Conservation (phyloP, 2,888 invertebrate genomes). For the Osmoderma eremita region DNA sequence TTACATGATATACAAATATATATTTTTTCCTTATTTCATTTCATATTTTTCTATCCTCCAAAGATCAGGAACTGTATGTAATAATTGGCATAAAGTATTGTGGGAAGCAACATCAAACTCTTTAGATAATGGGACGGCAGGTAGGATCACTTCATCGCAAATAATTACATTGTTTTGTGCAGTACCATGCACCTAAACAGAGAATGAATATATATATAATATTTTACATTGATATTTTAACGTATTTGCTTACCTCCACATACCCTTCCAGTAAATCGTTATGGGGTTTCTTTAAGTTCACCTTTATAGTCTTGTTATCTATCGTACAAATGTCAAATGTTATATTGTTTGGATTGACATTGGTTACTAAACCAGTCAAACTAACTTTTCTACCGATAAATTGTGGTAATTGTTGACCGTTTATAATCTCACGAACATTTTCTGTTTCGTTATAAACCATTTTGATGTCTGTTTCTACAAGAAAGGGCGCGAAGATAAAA, state of each 20-base stretch:
- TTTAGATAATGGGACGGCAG: conserved; percentile 43
- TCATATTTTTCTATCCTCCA: conserved; percentile 45
- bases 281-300: conserved; percentile 56
- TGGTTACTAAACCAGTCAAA: conserved; percentile 56
- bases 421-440: conserved; percentile 57
- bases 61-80: conserved; percentile 49
- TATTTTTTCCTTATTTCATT: not conserved
- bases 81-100: conserved; percentile 48
- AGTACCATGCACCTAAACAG: conserved; percentile 52
- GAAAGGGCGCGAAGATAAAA: not conserved
- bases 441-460: conserved; percentile 26
- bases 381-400: conserved; percentile 58
- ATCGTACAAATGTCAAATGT: conserved; percentile 56
- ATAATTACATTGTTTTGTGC: conserved; percentile 48
- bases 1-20: not conserved
- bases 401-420: conserved; percentile 56
- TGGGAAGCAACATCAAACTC: conserved; percentile 50
- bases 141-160: conserved; percentile 50
- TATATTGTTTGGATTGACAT: conserved; percentile 54
- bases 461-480: not conserved
- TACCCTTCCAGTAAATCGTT: conserved; percentile 56
- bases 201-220: conserved; percentile 2
- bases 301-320: conserved; percentile 57
- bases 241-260: conserved; percentile 56
- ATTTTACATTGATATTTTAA: not conserved